Evolutionary conservation across 2,888 invertebrate genomes (phyloP).

Genomic region (Oegoconia quadripuncta): DNA sequence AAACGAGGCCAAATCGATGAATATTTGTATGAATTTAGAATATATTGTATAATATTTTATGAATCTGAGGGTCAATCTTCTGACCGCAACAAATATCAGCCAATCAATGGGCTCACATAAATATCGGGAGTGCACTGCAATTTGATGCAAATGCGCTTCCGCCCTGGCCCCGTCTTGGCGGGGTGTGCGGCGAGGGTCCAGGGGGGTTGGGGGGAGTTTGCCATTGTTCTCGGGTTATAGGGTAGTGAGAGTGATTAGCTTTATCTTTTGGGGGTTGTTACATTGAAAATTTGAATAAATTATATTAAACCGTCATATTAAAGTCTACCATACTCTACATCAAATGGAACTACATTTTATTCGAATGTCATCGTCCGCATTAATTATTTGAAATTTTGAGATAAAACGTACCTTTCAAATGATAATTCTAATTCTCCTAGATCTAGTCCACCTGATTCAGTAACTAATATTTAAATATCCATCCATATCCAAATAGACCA

Average conservation of each 20-base stretch:
- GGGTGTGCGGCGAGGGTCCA: not conserved
- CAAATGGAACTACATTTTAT: not conserved
- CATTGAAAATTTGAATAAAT: not conserved
- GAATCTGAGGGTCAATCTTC: no score
- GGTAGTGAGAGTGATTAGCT: not conserved
- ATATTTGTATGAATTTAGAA: no score
- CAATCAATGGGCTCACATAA: conserved; percentile 43
- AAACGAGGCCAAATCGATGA: no score
- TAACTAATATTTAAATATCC: no score
- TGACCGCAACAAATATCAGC: conserved; percentile 14
- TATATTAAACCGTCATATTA: not conserved
- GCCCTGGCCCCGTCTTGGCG: conserved; percentile 39
- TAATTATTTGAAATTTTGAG: no score
- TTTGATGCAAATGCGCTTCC: conserved; percentile 57
- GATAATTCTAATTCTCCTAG: no score
- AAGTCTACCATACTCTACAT: not conserved
- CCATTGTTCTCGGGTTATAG: not conserved
- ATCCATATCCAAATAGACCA: no score
- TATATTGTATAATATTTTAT: no score
- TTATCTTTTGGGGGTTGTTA: not conserved
- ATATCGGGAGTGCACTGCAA: conserved; percentile 47
- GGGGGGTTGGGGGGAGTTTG: not conserved
- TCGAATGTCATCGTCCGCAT: no score
- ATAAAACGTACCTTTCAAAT: no score
- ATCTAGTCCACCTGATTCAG: no score